Conservation (phyloP, 2,888 invertebrate species). For the Catocala sponsa region DNA sequence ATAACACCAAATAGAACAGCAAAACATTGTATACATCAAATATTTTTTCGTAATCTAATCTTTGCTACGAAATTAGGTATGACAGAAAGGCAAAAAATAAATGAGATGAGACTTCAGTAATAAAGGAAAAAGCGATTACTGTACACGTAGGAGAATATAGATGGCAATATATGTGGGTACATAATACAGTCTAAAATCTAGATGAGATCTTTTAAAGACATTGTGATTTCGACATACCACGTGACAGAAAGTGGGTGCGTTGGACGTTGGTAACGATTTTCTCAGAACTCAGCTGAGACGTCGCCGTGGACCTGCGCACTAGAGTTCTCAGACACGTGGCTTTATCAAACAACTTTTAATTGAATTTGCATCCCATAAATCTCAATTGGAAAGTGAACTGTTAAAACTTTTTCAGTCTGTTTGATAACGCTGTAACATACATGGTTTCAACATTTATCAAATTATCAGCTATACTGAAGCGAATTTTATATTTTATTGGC, state of each 20-base stretch:
- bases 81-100: conserved; percentile 12
- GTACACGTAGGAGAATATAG: neutral
- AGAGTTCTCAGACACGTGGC: conserved; percentile 72
- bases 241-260: conserved; percentile 67
- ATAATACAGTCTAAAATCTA: conserved; percentile 13
- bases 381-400: conserved; percentile 42
- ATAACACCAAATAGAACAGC: conserved; percentile 46
- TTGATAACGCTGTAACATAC: neutral
- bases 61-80: conserved; percentile 12
- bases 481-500: no score
- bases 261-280: conserved; percentile 82
- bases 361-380: conserved; percentile 48
- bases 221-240: conserved; percentile 53
- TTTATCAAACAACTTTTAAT: conserved; percentile 52
- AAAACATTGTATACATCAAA: conserved; percentile 36
- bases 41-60: conserved; percentile 54
- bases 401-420: conserved; percentile 4
- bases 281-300: conserved; percentile 80
- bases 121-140: neutral
- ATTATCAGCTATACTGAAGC: no score
- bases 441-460: no score
- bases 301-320: conserved; percentile 77
- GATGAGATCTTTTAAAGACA: conserved; percentile 10
- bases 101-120: conserved; percentile 9
- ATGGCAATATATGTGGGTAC: conserved; percentile 2